Evolutionary conservation across 2,797 vertebrate genomes (phyloP).

Genomic region (Cyprinella venusta): DNA sequence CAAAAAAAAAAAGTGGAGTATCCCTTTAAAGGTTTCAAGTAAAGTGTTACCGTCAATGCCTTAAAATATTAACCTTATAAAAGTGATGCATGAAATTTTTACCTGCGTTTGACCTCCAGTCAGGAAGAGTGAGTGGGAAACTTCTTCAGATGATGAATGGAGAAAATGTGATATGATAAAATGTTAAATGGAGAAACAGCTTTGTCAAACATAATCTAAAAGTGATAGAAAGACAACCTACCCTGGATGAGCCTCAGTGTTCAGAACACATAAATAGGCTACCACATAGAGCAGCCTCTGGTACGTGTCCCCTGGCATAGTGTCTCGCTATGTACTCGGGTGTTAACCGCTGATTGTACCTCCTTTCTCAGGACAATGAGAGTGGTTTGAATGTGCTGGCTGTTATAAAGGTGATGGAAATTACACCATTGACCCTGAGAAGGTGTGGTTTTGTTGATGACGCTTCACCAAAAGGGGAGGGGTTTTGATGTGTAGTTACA

Average conservation of each 20-base stretch:
- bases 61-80: neutral
- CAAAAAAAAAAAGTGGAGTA: no score
- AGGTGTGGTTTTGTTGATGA: constrained; percentile 13
- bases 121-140: constrained; percentile 68
- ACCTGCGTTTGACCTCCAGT: constrained; percentile 73
- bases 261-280: constrained; percentile 10
- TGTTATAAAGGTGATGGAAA: constrained; percentile 27
- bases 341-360: neutral
- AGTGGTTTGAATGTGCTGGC: neutral
- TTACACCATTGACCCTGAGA: constrained; percentile 31
- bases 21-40: neutral
- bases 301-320: neutral
- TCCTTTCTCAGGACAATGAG: neutral
- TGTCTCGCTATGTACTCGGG: neutral
- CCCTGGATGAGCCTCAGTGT: constrained; percentile 27
- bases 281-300: constrained; percentile 24
- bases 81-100: constrained; percentile 2
- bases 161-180: neutral
- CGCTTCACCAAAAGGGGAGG: neutral
- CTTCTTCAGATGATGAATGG: constrained; percentile 47
- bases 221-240: neutral
- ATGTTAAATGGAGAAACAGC: neutral
- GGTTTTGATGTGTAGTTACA: neutral
- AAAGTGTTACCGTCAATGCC: neutral
- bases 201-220: neutral